These are phyloP conservation scores for Galeopsomyia nigrocyanea DNA, from an alignment of 2,888 invertebrate genomes.

Conservation along the genomic window DNA sequence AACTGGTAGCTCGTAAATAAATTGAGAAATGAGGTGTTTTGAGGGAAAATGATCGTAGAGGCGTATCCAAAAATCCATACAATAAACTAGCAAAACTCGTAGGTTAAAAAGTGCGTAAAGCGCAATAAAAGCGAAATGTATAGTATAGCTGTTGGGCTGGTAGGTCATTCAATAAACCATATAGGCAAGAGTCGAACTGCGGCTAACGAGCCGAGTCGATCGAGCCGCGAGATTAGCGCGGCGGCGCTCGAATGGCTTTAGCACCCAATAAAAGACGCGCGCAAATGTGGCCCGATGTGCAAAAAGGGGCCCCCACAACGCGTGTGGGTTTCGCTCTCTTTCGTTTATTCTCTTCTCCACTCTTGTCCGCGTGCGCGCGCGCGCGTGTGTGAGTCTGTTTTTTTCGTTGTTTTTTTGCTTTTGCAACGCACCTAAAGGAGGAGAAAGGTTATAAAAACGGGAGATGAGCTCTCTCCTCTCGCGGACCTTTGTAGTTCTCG, in stretches of 20 bases:
- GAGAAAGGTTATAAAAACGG: constrained; percentile 35
- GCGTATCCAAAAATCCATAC: constrained; percentile 27
- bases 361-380: neutral
- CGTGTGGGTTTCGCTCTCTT: constrained; percentile 1
- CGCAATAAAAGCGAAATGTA: constrained; percentile 24
- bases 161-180: constrained; percentile 48
- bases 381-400: too few species aligned
- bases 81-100: constrained; percentile 27
- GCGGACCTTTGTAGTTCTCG: constrained; percentile 62
- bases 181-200: constrained; percentile 13
- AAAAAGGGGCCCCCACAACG: constrained; percentile 11
- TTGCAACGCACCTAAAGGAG: neutral
- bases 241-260: constrained; percentile 59
- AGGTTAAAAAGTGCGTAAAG: constrained; percentile 18
- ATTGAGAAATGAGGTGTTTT: too few species aligned
- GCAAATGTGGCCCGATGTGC: constrained; percentile 44
- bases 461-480: constrained; percentile 30
- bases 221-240: constrained; percentile 47
- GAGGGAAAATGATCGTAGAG: constrained; percentile 38
- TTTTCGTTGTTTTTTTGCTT: neutral
- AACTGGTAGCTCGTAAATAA: too few species aligned
- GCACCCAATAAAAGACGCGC: constrained; percentile 61
- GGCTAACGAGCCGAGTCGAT: constrained; percentile 49
- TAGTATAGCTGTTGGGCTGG: neutral
- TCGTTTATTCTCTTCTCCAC: neutral